Evolutionary conservation across 2,797 vertebrate species (phyloP).

Genomic region (Dallia pectoralis): DNA sequence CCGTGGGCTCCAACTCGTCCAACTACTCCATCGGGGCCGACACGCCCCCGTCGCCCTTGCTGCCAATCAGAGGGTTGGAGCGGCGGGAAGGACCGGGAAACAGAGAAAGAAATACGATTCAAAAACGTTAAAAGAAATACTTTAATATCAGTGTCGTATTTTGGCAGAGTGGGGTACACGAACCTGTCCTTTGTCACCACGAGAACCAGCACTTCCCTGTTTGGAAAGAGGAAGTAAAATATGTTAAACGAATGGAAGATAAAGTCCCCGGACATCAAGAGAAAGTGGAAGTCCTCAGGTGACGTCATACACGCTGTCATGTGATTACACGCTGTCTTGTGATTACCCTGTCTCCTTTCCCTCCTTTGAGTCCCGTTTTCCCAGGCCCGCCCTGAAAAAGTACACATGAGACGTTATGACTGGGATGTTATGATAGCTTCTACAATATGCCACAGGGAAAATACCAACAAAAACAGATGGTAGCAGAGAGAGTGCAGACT

Average conservation of each 20-base stretch:
- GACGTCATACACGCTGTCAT: background rate
- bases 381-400: slow-evolving; percentile 64
- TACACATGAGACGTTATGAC: background rate
- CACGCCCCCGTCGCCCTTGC: slow-evolving; percentile 67
- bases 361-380: slow-evolving; percentile 62
- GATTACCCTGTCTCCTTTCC: slow-evolving; percentile 69
- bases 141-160: background rate
- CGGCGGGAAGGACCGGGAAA: background rate
- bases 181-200: slow-evolving; percentile 80
- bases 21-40: slow-evolving; percentile 54
- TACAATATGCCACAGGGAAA: background rate
- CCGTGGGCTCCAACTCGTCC: slow-evolving; percentile 73
- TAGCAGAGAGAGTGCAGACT: background rate
- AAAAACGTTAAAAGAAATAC: too few species aligned
- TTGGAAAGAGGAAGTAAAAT: slow-evolving; percentile 17
- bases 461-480: background rate
- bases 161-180: slow-evolving; percentile 20
- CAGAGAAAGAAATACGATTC: background rate
- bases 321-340: background rate
- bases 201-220: slow-evolving; percentile 65
- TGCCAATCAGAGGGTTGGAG: slow-evolving; percentile 36
- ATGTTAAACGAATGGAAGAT: background rate
- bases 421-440: background rate
- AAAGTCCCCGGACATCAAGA: background rate
- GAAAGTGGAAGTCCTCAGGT: slow-evolving; percentile 38